Evolutionary conservation across 2,113 vertebrate genomes (phyloP).

Genomic region (Pangasianodon hypophthalmus): DNA sequence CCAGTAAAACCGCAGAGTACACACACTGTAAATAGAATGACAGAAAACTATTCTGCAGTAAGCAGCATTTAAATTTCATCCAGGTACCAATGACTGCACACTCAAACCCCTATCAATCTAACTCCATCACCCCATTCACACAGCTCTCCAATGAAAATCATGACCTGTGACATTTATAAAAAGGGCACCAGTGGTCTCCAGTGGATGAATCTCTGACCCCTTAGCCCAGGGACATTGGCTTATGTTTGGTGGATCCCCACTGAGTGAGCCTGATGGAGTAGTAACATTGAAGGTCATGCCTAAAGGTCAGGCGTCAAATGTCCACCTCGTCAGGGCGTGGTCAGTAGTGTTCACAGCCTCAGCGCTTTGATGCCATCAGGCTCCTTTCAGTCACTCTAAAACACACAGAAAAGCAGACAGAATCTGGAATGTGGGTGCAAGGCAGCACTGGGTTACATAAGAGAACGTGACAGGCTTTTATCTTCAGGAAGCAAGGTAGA

Average conservation of each 20-base stretch:
- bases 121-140: background rate
- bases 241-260: conserved; percentile 17
- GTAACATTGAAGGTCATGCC: conserved; percentile 5
- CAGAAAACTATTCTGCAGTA: background rate
- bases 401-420: conserved; percentile 35
- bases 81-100: background rate
- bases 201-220: conserved; percentile 29
- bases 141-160: background rate
- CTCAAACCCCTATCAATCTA: background rate
- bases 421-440: conserved; percentile 48
- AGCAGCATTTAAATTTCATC: conserved; percentile 3
- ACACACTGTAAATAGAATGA: background rate
- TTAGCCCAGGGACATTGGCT: background rate
- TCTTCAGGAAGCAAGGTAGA: conserved; percentile 53
- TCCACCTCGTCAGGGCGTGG: background rate
- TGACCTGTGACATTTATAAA: conserved; percentile 47
- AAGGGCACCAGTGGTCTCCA: conserved; percentile 40
- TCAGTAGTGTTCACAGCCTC: background rate
- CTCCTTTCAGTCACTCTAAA: conserved; percentile 16
- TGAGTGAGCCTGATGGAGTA: conserved; percentile 11
- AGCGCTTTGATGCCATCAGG: conserved; percentile 30
- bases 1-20: background rate
- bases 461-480: conserved; percentile 65
- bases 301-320: conserved; percentile 39
- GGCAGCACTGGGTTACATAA: conserved; percentile 56